Conservation (phyloP, 2,888 invertebrate genomes). For the Neocrepidodera transversa region DNA sequence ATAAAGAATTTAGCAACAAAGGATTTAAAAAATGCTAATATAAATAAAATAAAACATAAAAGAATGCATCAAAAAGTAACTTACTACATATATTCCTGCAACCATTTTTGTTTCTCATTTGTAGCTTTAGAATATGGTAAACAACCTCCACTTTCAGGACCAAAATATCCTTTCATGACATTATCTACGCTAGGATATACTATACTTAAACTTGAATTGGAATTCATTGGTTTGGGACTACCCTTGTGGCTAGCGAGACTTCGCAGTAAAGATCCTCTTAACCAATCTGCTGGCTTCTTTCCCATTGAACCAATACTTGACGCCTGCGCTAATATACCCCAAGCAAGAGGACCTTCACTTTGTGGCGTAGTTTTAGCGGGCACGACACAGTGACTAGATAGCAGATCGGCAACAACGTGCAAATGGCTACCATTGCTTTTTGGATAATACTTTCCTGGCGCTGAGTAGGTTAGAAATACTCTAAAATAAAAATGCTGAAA, state of each 20-base stretch:
- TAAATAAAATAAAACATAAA: too few species aligned
- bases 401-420: constrained; percentile 66
- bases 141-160: constrained; percentile 84
- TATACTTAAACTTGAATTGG: constrained; percentile 65
- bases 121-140: constrained; percentile 77
- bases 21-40: too few species aligned
- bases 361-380: constrained; percentile 54
- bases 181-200: constrained; percentile 85
- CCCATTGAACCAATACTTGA: constrained; percentile 81
- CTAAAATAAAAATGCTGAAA: constrained; percentile 60
- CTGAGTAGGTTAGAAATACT: constrained; percentile 85
- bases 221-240: constrained; percentile 63
- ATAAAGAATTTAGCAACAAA: too few species aligned
- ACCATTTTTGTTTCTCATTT: constrained; percentile 86
- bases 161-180: constrained; percentile 85
- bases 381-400: constrained; percentile 70
- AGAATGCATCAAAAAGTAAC: too few species aligned
- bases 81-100: constrained; percentile 78
- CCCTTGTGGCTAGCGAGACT: constrained; percentile 66
- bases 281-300: constrained; percentile 73
- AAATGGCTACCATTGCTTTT: constrained; percentile 59
- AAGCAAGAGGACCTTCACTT: constrained; percentile 56
- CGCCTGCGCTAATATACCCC: constrained; percentile 79
- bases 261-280: constrained; percentile 71
- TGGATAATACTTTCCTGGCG: constrained; percentile 78